Conservation (phyloP, 23 tunicate genomes). For the Halocynthia aurantium region DNA sequence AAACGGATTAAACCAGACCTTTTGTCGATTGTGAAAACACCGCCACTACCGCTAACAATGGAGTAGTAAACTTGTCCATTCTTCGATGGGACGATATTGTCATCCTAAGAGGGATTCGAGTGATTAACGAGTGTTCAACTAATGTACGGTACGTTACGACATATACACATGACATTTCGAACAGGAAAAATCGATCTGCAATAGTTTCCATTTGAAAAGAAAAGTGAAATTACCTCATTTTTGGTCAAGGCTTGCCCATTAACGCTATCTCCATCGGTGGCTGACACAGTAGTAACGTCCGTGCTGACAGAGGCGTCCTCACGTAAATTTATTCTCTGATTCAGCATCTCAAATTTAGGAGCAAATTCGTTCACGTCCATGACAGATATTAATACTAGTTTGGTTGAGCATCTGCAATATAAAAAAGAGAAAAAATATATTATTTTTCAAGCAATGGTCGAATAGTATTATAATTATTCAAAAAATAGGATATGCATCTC, state of each 20-base stretch:
- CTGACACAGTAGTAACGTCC: constrained; percentile 22
- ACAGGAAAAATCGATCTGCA: background rate
- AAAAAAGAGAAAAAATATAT: background rate
- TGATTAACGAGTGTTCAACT: background rate
- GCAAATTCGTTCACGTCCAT: constrained; percentile 64
- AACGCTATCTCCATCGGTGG: constrained; percentile 41
- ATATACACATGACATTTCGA: background rate
- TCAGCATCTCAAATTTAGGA: constrained; percentile 37
- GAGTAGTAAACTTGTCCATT: constrained; percentile 58
- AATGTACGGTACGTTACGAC: background rate
- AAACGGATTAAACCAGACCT: constrained; percentile 36
- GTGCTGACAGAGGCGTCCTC: constrained; percentile 54
- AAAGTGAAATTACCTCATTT: constrained; percentile 16
- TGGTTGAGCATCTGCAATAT: background rate
- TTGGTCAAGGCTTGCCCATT: constrained; percentile 37
- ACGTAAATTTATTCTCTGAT: constrained; percentile 21
- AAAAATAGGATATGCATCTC: background rate
- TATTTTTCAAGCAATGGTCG: background rate
- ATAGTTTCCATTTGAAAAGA: background rate
- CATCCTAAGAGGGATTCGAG: constrained; percentile 9
- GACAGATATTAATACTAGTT: constrained; percentile 18
- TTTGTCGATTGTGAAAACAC: constrained; percentile 48
- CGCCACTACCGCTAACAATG: constrained; percentile 35
- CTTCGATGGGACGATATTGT: constrained; percentile 38
- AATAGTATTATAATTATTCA: background rate